A percentile compares a stretch with the other conserved stretches of the same genome.
Conservation (phyloP, 2,888 invertebrate species). For the Harpalus rufipes region DNA sequence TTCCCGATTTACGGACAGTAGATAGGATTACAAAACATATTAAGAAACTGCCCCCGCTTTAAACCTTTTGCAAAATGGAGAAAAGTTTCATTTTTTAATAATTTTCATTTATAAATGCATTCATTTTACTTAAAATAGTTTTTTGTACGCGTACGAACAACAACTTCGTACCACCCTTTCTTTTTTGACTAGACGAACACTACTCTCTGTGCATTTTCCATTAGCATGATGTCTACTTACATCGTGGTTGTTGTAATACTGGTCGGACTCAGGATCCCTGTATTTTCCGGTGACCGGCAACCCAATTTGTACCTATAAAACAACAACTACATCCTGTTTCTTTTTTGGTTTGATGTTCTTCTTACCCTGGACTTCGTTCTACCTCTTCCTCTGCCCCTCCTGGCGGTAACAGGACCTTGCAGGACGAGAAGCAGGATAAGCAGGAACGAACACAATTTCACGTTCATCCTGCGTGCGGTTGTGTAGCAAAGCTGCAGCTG, state of each 20-base stretch:
- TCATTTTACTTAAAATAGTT: no score
- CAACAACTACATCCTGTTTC: conserved; percentile 11
- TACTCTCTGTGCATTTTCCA: no score
- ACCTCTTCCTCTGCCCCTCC: conserved; percentile 85
- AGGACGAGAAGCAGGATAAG: conserved; percentile 71
- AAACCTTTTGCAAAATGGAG: no score
- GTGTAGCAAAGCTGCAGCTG: background rate
- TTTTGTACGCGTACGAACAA: no score
- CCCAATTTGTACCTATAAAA: conserved; percentile 87
- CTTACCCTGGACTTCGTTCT: conserved; percentile 87
- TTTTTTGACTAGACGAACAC: no score
- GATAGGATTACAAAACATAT: no score
- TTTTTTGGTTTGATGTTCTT: background rate
- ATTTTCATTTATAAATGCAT: no score
- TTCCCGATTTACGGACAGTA: no score
- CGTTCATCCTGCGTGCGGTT: conserved; percentile 25
- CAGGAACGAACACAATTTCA: conserved; percentile 5
- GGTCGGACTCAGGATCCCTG: conserved; percentile 92
- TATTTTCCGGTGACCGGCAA: conserved; percentile 93
- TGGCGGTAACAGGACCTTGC: conserved; percentile 74
- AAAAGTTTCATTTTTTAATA: no score
- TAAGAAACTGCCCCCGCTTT: no score
- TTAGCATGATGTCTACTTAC: conserved; percentile 78
- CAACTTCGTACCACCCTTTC: no score
- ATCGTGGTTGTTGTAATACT: conserved; percentile 93